phyloP scores from a whole-genome alignment of 2,113 vertebrate genomes.

The Tenebrosternarchus preto region DNA sequence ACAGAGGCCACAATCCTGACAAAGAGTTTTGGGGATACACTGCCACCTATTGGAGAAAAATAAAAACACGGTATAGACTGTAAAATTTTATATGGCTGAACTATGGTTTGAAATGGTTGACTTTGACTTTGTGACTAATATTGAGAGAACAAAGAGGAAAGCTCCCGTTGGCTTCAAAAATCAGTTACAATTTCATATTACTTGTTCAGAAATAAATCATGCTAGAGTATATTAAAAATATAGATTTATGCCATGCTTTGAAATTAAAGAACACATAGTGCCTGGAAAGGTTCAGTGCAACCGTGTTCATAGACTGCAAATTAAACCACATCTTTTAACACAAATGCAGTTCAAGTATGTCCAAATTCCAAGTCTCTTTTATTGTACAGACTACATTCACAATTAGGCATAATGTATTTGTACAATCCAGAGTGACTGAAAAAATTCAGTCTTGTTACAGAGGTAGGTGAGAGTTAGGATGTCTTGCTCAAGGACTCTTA shows the following conservation, averaged over 20 bases:
- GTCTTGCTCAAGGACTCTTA: no score
- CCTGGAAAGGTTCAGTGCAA: not conserved
- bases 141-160: not conserved
- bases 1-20: not conserved
- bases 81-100: not conserved
- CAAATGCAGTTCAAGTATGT: not conserved
- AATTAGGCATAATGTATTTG: no score
- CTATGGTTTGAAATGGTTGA: not conserved
- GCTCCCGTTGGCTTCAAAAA: not conserved
- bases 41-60: slow-evolving; percentile 33
- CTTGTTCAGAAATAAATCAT: not conserved
- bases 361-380: not conserved
- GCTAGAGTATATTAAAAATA: not conserved
- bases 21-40: not conserved
- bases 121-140: not conserved
- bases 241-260: not conserved
- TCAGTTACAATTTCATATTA: not conserved
- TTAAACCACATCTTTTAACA: not conserved
- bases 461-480: no score
- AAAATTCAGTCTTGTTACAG: no score
- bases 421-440: no score
- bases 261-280: not conserved
- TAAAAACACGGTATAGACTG: not conserved
- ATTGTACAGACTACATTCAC: no score
- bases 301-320: not conserved